Conservation (phyloP, 2,888 invertebrate species). For the Drosophila mayaguana region DNA sequence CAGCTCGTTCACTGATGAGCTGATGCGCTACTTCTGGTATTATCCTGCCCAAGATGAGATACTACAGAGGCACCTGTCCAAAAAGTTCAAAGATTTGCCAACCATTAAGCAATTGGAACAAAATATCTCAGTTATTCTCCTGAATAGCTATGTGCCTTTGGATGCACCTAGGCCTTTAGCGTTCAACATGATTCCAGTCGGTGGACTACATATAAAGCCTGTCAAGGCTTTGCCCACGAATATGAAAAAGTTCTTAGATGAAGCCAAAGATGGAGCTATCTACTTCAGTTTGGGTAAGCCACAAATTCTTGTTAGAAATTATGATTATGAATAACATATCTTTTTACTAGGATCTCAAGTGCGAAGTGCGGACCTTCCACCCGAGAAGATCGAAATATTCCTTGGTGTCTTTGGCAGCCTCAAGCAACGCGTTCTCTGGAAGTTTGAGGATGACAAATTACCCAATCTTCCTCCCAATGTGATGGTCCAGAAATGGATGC, state of each 20-base stretch:
- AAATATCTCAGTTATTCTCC: constrained; percentile 84
- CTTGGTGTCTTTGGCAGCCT: constrained; percentile 82
- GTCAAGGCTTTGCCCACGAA: constrained; percentile 70
- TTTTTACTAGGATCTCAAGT: constrained; percentile 83
- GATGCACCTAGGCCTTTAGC: constrained; percentile 83
- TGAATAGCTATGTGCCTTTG: constrained; percentile 85
- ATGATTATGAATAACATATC: neutral
- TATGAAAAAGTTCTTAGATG: constrained; percentile 83
- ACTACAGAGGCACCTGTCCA: constrained; percentile 70
- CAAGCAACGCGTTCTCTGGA: constrained; percentile 85
- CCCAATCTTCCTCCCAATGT: constrained; percentile 84
- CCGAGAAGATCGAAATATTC: constrained; percentile 81
- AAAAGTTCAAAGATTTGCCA: constrained; percentile 72
- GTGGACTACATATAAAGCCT: constrained; percentile 86
- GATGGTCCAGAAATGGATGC: constrained; percentile 85
- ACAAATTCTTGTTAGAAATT: accelerated
- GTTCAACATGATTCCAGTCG: constrained; percentile 85
- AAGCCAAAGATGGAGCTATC: constrained; percentile 61
- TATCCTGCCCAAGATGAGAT: constrained; percentile 78
- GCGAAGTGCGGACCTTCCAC: constrained; percentile 82
- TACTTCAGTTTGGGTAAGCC: constrained; percentile 84
- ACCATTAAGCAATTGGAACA: constrained; percentile 84
- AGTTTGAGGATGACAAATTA: constrained; percentile 84
- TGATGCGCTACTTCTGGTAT: constrained; percentile 66
- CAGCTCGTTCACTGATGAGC: constrained; percentile 67